Conservation (phyloP, 2,797 vertebrate genomes). For the Phrynocephalus vlangalii region DNA sequence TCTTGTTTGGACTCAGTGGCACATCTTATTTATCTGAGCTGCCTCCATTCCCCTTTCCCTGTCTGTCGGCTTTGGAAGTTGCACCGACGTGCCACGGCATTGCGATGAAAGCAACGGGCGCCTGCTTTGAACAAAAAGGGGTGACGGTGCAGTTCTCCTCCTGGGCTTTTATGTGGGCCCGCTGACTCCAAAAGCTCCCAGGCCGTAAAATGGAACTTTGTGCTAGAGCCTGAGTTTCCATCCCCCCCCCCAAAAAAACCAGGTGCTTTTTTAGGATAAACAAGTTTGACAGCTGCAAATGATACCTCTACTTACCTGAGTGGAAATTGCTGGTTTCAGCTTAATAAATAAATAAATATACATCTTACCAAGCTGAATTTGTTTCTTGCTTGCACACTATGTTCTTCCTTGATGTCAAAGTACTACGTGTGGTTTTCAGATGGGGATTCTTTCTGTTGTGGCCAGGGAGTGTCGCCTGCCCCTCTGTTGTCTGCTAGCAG, state of each 20-base stretch:
- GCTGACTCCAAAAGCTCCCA: conserved; percentile 53
- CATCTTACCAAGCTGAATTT: conserved; percentile 48
- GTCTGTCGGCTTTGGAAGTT: too few relatives aligned
- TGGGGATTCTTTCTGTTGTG: neutral
- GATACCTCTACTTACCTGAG: conserved; percentile 41
- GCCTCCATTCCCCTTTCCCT: neutral
- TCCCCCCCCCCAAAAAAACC: conserved; percentile 28
- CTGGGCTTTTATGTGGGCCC: conserved; percentile 67
- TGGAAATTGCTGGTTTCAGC: neutral
- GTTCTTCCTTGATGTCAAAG: neutral
- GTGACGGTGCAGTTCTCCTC: conserved; percentile 61
- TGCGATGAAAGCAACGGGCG: conserved; percentile 25
- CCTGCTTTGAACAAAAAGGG: conserved; percentile 58
- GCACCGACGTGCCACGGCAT: neutral
- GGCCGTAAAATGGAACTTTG: conserved; percentile 30
- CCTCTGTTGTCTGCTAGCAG: neutral
- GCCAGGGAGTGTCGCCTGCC: neutral
- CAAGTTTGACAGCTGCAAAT: conserved; percentile 56
- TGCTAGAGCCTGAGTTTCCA: conserved; percentile 56
- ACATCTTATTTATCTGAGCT: neutral
- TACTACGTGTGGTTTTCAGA: neutral
- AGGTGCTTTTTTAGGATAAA: conserved; percentile 48
- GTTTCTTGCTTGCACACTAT: neutral
- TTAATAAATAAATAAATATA: conserved; percentile 4
- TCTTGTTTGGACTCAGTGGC: neutral